These are phyloP conservation scores for Pangasius mekongensis DNA, from an alignment of 2,797 vertebrate genomes.

Conservation along the genomic window DNA sequence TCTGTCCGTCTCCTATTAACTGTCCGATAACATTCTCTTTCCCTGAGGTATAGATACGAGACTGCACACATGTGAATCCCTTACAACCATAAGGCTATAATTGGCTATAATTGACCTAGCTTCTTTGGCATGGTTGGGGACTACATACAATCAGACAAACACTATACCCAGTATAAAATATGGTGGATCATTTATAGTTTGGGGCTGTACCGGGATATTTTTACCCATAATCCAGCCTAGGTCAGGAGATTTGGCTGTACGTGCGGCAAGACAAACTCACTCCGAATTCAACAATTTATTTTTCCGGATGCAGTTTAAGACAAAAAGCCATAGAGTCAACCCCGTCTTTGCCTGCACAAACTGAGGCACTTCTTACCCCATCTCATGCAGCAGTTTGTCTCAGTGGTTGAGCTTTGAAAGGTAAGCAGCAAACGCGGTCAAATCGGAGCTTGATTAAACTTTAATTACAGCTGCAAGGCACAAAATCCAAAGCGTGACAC, in stretches of 20 bases:
- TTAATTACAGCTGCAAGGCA: conserved; percentile 23
- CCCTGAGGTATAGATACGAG: background rate
- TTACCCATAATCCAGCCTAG: background rate
- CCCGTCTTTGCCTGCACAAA: background rate
- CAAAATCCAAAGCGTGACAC: conserved; percentile 11
- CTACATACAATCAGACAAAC: background rate
- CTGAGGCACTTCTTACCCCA: background rate
- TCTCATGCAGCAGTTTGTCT: background rate
- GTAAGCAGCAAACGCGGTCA: conserved; percentile 3
- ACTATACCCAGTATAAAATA: background rate
- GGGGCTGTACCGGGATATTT: background rate
- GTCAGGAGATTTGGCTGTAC: background rate
- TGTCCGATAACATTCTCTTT: background rate
- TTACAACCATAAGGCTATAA: background rate
- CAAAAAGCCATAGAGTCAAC: background rate
- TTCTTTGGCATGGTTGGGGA: background rate
- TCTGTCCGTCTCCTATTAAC: background rate
- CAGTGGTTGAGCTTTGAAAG: background rate
- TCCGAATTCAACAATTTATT: background rate
- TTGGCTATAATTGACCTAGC: background rate
- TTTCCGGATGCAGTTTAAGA: background rate
- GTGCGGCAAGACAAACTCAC: background rate
- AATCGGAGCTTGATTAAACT: conserved; percentile 14
- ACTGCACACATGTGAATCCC: background rate
- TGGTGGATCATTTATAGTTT: background rate